These are phyloP conservation scores for Zonitis immaculata DNA, from an alignment of 2,888 invertebrate genomes.

Conservation along the genomic window DNA sequence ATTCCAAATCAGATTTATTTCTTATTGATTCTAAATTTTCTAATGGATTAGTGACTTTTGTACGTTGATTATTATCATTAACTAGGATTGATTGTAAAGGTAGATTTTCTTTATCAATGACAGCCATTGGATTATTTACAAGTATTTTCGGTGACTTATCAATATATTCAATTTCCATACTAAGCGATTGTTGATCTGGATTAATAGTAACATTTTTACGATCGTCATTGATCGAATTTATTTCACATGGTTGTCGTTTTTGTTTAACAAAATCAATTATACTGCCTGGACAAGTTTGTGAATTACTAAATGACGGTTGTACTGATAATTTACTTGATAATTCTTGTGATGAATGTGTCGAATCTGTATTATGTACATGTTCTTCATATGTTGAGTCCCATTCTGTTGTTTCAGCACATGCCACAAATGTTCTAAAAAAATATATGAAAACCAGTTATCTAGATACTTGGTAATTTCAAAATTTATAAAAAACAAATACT, in stretches of 20 bases:
- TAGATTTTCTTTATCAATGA: conserved; percentile 10
- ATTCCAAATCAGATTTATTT: conserved; percentile 12
- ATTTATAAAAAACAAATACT: background rate
- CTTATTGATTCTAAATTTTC: too few relatives aligned
- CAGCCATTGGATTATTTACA: background rate
- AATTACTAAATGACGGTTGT: background rate
- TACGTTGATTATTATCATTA: too few relatives aligned
- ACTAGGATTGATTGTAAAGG: too few relatives aligned
- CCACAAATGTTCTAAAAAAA: conserved; percentile 34
- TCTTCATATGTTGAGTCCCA: conserved; percentile 41
- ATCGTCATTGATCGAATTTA: background rate
- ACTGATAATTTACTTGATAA: background rate
- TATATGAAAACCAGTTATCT: background rate
- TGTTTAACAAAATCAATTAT: background rate
- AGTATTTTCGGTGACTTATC: background rate
- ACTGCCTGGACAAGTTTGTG: background rate
- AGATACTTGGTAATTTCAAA: background rate
- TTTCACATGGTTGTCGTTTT: background rate
- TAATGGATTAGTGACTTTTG: too few relatives aligned
- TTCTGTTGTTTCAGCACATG: conserved; percentile 37
- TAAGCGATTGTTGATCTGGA: background rate
- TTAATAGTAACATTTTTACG: background rate
- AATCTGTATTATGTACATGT: conserved; percentile 29
- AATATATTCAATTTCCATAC: conserved; percentile 1
- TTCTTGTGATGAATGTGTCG: conserved; percentile 16